Evolutionary conservation across 2,113 vertebrate genomes (phyloP), one percentile per base, ranked within the genome.

Genomic region (Salvelinus namaycush): DNA sequence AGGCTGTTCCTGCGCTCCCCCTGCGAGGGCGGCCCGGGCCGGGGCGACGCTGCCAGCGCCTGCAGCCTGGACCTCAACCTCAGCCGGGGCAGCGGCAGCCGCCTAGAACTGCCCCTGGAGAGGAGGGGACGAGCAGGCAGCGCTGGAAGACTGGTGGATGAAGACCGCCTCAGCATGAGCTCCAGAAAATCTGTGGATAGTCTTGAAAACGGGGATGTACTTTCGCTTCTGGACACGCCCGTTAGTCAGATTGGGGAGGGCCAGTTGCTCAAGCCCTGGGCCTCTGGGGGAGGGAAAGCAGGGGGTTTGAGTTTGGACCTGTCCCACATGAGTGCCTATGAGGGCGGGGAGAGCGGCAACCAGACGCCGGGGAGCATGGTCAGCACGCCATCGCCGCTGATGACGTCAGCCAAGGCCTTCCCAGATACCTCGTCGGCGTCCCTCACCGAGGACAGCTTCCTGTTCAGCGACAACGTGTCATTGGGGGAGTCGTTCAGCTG

Each of bases 361-460:
- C 97, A 95, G 73, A 95, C 95, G 12, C 95, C 94, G 1, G 97
- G 95, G 0, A 99, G 97, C 81, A 82, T 93, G 86, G 92, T 95
- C 75, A 98, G 97, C 86, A 99, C 97, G 0, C 97, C 98, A 0
- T 99, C 98, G 1, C 97, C 97, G 0, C 2, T 96, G 59, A 97
- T 99, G 72, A 91, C 83, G 16, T 79, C 91, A 13, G 80, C 90
- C 0, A 98, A 96, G 31, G 91, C 93, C 0, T 98, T 99, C 81
- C 94, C 93, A 2, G 91, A 93, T 0, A 62, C 90, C 48, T 75
- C 79, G 4, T 86, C 89, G 0, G 39, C 39, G 34, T 89, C 87
- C 18, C 54, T 92, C 18, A 78, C 77, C 3, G 93, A 94, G 65
- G 93, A 94, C 85, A 89, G 79, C 6, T 68, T 90, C 78, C 79